Percentiles rank a stretch among this genome's conserved stretches.
Evolutionary conservation across 1,140 invertebrate species (phyloP).

Genomic region (Eumeta japonica): DNA sequence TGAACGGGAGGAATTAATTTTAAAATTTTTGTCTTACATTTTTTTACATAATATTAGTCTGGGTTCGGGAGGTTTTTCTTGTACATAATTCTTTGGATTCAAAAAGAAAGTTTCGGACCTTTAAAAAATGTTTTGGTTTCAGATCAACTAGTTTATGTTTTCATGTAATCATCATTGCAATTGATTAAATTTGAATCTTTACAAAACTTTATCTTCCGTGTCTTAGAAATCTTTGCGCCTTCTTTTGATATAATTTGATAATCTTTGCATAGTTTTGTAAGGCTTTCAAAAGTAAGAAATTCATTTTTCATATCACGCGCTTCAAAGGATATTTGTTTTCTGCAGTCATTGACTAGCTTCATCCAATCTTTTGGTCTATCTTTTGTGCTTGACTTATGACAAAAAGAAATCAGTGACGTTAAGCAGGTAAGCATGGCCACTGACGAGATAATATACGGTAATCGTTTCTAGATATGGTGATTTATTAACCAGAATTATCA

Average conservation of each 20-base stretch:
- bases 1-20: constrained; percentile 13
- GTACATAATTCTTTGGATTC: constrained; percentile 11
- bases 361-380: constrained; percentile 11
- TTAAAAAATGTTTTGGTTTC: constrained; percentile 11
- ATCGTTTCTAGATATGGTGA: constrained; percentile 10
- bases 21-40: constrained; percentile 13
- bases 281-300: constrained; percentile 11
- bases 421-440: constrained; percentile 10
- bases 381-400: constrained; percentile 10
- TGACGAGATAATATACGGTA: constrained; percentile 10
- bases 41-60: constrained; percentile 10
- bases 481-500: constrained; percentile 12
- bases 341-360: constrained; percentile 9
- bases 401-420: constrained; percentile 11
- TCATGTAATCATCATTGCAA: constrained; percentile 12
- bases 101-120: constrained; percentile 8
- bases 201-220: constrained; percentile 9
- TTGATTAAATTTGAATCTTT: constrained; percentile 9
- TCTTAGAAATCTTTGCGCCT: constrained; percentile 12
- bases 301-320: constrained; percentile 10
- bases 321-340: constrained; percentile 9
- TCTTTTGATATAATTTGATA: constrained; percentile 10
- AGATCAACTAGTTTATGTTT: constrained; percentile 12
- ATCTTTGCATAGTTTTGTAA: constrained; percentile 10
- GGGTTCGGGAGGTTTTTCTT: constrained; percentile 8